These are phyloP conservation scores for Benthochromis sp. DNA, from an alignment of 2,113 vertebrate genomes.

Conservation along the genomic window DNA sequence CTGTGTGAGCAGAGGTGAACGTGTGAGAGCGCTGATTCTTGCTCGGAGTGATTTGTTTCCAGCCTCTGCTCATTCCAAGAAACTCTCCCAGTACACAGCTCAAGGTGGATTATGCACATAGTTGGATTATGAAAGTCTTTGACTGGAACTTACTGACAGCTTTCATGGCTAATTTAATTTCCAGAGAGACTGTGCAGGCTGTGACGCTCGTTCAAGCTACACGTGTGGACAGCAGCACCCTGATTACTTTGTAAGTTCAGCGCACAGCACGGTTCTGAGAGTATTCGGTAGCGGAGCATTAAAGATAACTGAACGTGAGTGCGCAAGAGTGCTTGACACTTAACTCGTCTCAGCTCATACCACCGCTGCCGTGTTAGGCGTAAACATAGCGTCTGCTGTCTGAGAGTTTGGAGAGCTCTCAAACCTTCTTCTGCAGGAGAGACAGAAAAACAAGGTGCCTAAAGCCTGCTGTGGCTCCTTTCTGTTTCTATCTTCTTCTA, in stretches of 20 bases:
- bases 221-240: not conserved
- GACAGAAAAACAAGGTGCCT: constrained; percentile 8
- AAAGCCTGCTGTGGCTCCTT: not conserved
- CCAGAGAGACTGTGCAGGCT: not conserved
- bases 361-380: not conserved
- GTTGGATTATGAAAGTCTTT: not conserved
- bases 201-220: not conserved
- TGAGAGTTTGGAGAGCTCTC: not conserved
- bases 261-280: not conserved
- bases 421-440: not conserved
- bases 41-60: not conserved
- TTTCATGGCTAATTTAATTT: not conserved
- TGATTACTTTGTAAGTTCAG: not conserved
- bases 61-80: not conserved
- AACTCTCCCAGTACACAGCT: not conserved
- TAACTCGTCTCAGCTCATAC: not conserved
- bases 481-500: not conserved
- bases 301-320: not conserved
- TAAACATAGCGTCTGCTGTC: not conserved
- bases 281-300: not conserved
- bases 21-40: not conserved
- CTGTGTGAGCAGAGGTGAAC: not conserved
- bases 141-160: not conserved
- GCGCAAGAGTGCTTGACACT: not conserved
- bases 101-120: not conserved